A percentile compares a stretch with the other conserved stretches of the same genome.
Conservation (phyloP, 1,140 invertebrate genomes). For the Galendromus occidentalis region DNA sequence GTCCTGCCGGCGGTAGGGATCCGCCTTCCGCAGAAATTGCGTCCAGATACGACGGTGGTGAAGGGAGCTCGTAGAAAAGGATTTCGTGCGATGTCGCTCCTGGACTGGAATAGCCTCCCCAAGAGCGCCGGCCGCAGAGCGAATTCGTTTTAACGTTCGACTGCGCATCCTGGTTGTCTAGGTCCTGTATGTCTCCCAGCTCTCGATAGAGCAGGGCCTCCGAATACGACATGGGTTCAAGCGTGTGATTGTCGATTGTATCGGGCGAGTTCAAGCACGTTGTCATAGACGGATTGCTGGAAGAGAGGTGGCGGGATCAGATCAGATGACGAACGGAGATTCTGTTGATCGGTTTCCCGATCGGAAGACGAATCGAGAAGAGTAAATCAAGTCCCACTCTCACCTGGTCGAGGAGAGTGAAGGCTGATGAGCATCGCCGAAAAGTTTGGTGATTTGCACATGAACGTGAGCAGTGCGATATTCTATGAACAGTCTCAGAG, state of each 20-base stretch:
- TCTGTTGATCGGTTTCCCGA: no score
- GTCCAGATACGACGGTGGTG: constrained; percentile 5
- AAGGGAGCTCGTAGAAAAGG: background rate
- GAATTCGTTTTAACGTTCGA: constrained; percentile 6
- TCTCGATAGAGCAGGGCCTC: background rate
- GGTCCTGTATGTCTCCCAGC: background rate
- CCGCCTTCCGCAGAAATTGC: background rate
- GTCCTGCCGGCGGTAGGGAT: background rate
- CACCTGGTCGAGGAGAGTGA: constrained; percentile 3
- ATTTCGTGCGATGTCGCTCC: background rate
- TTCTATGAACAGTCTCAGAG: constrained; percentile 54
- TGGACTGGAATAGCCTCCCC: constrained; percentile 7
- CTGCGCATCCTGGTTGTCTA: background rate
- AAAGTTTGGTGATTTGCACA: constrained; percentile 40
- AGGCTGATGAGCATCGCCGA: constrained; percentile 31
- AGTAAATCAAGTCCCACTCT: no score
- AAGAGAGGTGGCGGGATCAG: no score
- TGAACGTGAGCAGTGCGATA: constrained; percentile 64
- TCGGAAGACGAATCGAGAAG: no score
- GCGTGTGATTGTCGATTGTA: constrained; percentile 7
- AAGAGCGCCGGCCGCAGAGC: background rate
- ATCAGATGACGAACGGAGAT: no score
- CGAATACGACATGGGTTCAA: constrained; percentile 8
- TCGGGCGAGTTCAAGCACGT: constrained; percentile 4
- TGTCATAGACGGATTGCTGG: constrained; percentile 5